Percentiles rank a stretch among this genome's conserved stretches.
Conservation (phyloP, 1,140 invertebrate genomes). For the Caerostris extrusa region DNA sequence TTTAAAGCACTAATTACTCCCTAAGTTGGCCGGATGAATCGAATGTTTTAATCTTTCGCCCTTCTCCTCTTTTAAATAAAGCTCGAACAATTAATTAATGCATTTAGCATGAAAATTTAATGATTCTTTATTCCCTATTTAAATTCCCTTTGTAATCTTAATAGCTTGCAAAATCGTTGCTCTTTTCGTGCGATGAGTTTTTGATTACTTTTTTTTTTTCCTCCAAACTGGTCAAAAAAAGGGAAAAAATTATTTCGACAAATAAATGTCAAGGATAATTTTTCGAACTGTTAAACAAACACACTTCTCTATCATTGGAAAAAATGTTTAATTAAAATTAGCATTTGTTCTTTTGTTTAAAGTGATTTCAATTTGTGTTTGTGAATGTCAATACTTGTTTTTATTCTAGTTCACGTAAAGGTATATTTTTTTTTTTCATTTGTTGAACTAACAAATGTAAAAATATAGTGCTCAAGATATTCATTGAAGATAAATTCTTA, state of each 20-base stretch:
- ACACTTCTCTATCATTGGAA: not conserved
- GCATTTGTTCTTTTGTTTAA: too few relatives aligned
- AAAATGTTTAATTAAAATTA: too few relatives aligned
- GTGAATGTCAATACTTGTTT: too few relatives aligned
- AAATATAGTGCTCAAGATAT: too few relatives aligned
- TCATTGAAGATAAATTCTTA: too few relatives aligned
- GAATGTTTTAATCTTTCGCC: not conserved
- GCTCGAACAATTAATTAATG: conserved; percentile 11
- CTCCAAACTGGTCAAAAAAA: not conserved
- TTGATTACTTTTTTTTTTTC: not conserved
- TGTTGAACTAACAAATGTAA: too few relatives aligned
- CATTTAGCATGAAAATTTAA: conserved; percentile 37
- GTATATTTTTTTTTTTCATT: too few relatives aligned
- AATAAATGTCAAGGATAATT: not conserved
- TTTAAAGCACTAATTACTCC: conserved; percentile 25
- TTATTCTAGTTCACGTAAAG: too few relatives aligned
- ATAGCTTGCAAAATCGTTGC: conserved; percentile 12
- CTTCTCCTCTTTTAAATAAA: not conserved
- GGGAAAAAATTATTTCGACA: not conserved
- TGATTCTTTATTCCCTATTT: conserved; percentile 9
- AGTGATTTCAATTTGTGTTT: too few relatives aligned
- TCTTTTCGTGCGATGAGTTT: not conserved
- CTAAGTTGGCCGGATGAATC: not conserved
- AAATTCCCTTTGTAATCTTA: not conserved
- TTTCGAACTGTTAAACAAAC: not conserved